phyloP scores from a whole-genome alignment of 2,113 vertebrate genomes.

The Leucoraja erinaceus region DNA sequence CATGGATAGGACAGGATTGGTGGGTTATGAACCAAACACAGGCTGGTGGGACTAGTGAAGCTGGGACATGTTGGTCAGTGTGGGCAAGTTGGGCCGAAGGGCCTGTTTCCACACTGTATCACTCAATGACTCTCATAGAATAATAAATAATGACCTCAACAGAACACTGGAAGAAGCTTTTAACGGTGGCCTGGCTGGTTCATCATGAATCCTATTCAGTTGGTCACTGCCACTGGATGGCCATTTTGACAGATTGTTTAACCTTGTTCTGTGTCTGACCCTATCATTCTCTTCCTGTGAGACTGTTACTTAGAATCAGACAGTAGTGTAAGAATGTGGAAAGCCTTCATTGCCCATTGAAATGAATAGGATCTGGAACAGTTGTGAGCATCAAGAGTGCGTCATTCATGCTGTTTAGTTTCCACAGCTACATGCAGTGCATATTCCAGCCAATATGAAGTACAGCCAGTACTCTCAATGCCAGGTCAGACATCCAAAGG shows the following conservation, averaged over 20 bases:
- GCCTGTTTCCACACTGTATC: too few species aligned
- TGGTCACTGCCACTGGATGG: too few species aligned
- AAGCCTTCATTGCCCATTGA: background rate
- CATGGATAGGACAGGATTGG: too few species aligned
- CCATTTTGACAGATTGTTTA: background rate
- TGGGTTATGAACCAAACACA: too few species aligned
- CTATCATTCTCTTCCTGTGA: too few species aligned
- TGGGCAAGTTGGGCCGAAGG: too few species aligned
- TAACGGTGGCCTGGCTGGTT: background rate
- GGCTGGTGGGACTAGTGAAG: too few species aligned
- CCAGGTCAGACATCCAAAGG: background rate
- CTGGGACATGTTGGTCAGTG: too few species aligned
- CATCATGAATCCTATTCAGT: background rate
- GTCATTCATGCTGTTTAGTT: background rate
- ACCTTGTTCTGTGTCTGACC: background rate
- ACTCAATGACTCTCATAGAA: background rate
- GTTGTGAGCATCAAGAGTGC: background rate
- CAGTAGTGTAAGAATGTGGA: background rate
- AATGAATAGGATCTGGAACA: background rate
- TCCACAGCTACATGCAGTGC: background rate
- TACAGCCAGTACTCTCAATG: background rate
- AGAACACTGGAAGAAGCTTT: background rate
- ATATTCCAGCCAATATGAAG: background rate
- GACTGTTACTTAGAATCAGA: background rate
- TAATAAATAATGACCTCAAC: background rate